Evolutionary conservation across 2,797 vertebrate genomes (phyloP).

Genomic region (Odontamblyopus lacepedii): DNA sequence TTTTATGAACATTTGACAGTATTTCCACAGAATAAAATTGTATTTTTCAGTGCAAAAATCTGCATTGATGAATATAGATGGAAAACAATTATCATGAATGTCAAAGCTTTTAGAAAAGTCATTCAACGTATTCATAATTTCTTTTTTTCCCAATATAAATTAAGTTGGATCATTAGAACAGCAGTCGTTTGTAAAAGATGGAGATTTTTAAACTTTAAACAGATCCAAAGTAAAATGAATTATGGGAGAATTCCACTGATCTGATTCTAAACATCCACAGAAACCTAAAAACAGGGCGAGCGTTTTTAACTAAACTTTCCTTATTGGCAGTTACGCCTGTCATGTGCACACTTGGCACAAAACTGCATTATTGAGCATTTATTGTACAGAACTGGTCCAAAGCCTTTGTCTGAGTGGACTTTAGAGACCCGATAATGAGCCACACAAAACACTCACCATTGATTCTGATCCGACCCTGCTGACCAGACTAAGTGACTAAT

Average conservation of each 20-base stretch:
- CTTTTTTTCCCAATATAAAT: too few species aligned
- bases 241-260: not conserved
- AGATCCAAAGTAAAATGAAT: not conserved
- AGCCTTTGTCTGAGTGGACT: constrained; percentile 30
- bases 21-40: too few species aligned
- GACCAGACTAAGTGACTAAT: constrained; percentile 63
- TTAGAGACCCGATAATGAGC: constrained; percentile 55
- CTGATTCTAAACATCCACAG: not conserved
- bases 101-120: not conserved
- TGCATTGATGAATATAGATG: too few species aligned
- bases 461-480: constrained; percentile 53
- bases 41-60: too few species aligned
- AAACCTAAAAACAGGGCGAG: not conserved
- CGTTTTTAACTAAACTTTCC: not conserved
- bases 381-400: not conserved
- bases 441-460: constrained; percentile 46
- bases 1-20: too few species aligned
- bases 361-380: constrained; percentile 44
- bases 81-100: too few species aligned
- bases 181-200: too few species aligned
- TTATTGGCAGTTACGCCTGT: constrained; percentile 44
- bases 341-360: constrained; percentile 41
- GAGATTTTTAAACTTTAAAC: not conserved
- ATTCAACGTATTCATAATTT: not conserved
- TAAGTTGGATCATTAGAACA: too few species aligned